phyloP scores from a whole-genome alignment of 2,113 vertebrate genomes.

The Phalacrocorax pelagicus region DNA sequence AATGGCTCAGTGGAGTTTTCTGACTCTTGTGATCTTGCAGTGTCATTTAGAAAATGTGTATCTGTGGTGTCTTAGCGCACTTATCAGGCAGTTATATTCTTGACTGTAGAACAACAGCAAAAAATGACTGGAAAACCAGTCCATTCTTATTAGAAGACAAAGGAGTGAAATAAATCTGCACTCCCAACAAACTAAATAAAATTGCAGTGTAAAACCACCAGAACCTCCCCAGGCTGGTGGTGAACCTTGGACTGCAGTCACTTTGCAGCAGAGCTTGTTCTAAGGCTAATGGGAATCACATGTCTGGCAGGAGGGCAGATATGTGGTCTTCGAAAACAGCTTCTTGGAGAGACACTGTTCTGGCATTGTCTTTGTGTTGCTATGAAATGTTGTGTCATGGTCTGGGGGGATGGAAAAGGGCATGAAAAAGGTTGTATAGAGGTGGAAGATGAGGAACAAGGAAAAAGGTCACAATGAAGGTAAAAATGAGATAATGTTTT shows the following conservation, averaged over 20 bases:
- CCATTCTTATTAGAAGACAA: not conserved
- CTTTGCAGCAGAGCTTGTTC: not conserved
- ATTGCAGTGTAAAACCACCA: not conserved
- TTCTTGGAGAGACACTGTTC: not conserved
- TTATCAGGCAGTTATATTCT: not conserved
- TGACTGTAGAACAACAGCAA: not conserved
- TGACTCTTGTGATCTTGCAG: not conserved
- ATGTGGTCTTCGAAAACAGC: not conserved
- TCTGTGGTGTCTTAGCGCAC: not conserved
- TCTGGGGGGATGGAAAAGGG: not conserved
- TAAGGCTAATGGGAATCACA: not conserved
- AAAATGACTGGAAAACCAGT: not conserved
- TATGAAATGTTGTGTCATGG: not conserved
- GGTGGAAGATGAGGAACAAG: not conserved
- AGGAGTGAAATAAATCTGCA: not conserved
- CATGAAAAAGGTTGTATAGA: not conserved
- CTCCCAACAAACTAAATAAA: not conserved
- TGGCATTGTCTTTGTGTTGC: not conserved
- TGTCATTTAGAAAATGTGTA: not conserved
- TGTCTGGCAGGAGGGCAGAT: not conserved
- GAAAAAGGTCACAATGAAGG: not conserved
- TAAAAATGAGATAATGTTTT: not conserved
- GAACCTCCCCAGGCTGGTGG: not conserved
- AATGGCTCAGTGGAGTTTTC: not conserved
- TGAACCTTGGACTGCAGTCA: not conserved